Conservation (phyloP, 2,797 vertebrate genomes). For the Paedocypris micromegethes region DNA sequence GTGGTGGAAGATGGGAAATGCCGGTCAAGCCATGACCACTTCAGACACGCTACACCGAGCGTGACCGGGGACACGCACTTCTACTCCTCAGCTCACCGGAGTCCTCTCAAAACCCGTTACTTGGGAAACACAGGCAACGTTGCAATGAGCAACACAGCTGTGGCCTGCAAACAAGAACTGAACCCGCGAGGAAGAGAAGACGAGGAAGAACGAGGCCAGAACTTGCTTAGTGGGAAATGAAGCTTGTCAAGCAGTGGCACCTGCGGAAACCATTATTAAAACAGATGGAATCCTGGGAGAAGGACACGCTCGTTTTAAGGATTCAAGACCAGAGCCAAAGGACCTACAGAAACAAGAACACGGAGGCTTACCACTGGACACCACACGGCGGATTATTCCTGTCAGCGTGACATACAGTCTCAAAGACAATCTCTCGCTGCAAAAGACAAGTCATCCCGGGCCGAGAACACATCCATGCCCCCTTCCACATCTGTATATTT, state of each 20-base stretch:
- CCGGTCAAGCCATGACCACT: slow-evolving; percentile 21
- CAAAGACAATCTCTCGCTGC: slow-evolving; percentile 30
- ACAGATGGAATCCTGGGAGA: slow-evolving; percentile 32
- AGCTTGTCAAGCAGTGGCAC: slow-evolving; percentile 34
- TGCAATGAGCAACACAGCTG: slow-evolving; percentile 29
- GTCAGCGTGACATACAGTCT: slow-evolving; percentile 45
- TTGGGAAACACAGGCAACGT: slow-evolving; percentile 28
- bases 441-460: slow-evolving; percentile 2
- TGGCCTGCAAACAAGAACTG: slow-evolving; percentile 16
- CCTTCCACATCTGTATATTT: slow-evolving; percentile 18
- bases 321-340: slow-evolving; percentile 16
- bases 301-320: slow-evolving; percentile 22
- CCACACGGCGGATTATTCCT: slow-evolving; percentile 41
- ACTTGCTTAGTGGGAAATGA: slow-evolving; percentile 40
- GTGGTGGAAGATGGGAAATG: slow-evolving; percentile 23
- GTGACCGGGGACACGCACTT: slow-evolving; percentile 30
- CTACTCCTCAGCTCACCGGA: slow-evolving; percentile 6
- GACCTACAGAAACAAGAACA: slow-evolving; percentile 16
- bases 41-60: slow-evolving; percentile 37
- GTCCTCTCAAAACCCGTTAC: slow-evolving; percentile 28
- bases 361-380: slow-evolving; percentile 37
- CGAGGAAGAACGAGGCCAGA: slow-evolving; percentile 10
- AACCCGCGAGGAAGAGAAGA: slow-evolving; percentile 26
- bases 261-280: slow-evolving; percentile 42
- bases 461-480: slow-evolving; percentile 16